A percentile compares a stretch with the other conserved stretches of the same genome.
Evolutionary conservation across 2,113 vertebrate species (phyloP).

Genomic region (Sialia sialis): DNA sequence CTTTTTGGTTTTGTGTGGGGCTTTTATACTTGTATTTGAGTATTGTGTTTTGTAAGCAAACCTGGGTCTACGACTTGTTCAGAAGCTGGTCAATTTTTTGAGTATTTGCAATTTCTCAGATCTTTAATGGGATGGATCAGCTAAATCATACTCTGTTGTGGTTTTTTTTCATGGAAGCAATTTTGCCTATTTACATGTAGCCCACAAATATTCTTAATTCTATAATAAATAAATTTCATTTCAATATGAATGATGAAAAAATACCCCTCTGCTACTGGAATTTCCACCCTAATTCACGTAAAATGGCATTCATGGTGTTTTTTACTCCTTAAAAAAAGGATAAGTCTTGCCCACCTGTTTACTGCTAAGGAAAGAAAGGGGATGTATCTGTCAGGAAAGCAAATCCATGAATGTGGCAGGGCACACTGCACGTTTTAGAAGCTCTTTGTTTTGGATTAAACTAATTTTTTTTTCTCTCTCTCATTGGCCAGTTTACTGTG

Average conservation of each 20-base stretch:
- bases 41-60: neutral
- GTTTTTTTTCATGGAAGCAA: neutral
- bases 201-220: neutral
- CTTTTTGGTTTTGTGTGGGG: neutral
- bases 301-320: neutral
- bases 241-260: neutral
- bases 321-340: neutral
- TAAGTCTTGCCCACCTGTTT: neutral
- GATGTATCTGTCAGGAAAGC: neutral
- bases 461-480: neutral
- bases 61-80: neutral
- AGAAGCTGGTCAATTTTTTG: neutral
- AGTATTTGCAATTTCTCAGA: neutral
- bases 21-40: neutral
- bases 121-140: neutral
- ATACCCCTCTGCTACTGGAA: neutral
- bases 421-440: neutral
- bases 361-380: neutral
- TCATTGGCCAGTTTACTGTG: neutral
- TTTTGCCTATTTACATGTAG: neutral
- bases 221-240: neutral
- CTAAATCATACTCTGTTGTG: neutral
- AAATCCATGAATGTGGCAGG: neutral
- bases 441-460: neutral
- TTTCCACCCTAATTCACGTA: neutral